phyloP scores from a whole-genome alignment of 2,888 invertebrate genomes.

The Sinelater perroti region DNA sequence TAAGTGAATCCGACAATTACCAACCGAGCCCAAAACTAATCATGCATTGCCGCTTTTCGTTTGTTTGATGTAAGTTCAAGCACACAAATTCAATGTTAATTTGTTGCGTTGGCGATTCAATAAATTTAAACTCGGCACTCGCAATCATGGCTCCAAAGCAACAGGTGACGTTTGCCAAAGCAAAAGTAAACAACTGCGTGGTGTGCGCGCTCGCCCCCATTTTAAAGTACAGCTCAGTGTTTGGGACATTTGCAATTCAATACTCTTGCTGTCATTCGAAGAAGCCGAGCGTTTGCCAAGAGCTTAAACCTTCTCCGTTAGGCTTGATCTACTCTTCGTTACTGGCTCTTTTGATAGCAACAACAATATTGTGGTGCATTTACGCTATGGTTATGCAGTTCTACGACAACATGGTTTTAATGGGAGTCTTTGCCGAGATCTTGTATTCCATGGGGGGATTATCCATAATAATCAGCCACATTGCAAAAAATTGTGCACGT shows the following conservation, averaged over 20 bases:
- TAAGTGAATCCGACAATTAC: no score
- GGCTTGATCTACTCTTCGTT: conserved; percentile 10
- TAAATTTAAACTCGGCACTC: no score
- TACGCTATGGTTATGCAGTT: background rate
- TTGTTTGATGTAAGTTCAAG: no score
- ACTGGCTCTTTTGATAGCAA: background rate
- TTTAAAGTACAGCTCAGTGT: conserved; percentile 5
- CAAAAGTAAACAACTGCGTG: background rate
- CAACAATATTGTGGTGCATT: conserved; percentile 10
- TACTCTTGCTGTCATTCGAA: conserved; percentile 3
- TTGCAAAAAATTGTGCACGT: conserved; percentile 4
- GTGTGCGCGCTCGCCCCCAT: conserved; percentile 2
- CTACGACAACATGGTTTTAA: background rate
- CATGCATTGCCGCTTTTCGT: no score
- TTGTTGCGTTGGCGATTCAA: no score
- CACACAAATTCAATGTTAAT: no score
- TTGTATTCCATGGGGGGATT: conserved; percentile 10
- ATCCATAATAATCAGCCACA: background rate
- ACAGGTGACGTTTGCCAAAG: no score
- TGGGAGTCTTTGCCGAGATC: conserved; percentile 21
- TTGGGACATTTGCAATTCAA: conserved; percentile 13
- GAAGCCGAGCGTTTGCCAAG: background rate
- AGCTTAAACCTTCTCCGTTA: conserved; percentile 5
- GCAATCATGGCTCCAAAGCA: no score
- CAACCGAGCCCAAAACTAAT: no score